A percentile compares a stretch with the other conserved stretches of the same genome.
phyloP scores from a whole-genome alignment of 1,140 invertebrate genomes.

The Calephelis nemesis region DNA sequence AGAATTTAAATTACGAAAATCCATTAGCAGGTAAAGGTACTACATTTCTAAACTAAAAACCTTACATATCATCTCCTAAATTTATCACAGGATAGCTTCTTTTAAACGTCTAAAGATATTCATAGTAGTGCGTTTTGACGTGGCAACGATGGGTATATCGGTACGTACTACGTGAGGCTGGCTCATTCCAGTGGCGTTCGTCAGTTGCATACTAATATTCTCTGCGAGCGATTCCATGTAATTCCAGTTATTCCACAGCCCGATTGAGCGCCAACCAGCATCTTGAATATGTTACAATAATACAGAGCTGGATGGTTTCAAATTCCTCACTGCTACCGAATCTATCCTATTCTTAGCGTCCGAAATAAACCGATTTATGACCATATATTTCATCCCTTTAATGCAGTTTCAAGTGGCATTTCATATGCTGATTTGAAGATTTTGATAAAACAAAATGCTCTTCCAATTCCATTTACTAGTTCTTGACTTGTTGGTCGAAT shows the following conservation, averaged over 20 bases:
- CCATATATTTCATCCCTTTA: background rate
- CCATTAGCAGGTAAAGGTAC: too few relatives aligned
- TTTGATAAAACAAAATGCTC: too few relatives aligned
- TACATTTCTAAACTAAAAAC: too few relatives aligned
- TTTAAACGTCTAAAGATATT: constrained; percentile 36
- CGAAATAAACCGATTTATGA: background rate
- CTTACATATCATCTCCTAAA: too few relatives aligned
- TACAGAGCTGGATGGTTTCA: constrained; percentile 33
- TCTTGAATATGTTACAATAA: constrained; percentile 71
- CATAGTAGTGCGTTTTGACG: constrained; percentile 63
- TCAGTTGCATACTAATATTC: constrained; percentile 70
- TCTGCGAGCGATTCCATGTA: constrained; percentile 65
- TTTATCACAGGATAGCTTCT: too few relatives aligned
- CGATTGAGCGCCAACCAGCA: constrained; percentile 62
- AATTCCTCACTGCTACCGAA: constrained; percentile 45
- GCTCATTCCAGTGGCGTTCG: constrained; percentile 69
- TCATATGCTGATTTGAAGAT: too few relatives aligned
- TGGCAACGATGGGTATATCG: constrained; percentile 48
- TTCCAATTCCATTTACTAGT: too few relatives aligned
- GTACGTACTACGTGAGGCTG: constrained; percentile 51
- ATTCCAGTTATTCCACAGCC: constrained; percentile 61
- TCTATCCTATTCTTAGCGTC: constrained; percentile 4
- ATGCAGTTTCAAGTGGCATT: too few relatives aligned
- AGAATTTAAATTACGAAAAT: too few relatives aligned
- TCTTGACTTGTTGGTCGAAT: too few relatives aligned